Evolutionary conservation across 64 coral and sea anemone species (phyloP), one percentile per base, ranked within the genome.

Genomic region (Anthopleura sola): DNA sequence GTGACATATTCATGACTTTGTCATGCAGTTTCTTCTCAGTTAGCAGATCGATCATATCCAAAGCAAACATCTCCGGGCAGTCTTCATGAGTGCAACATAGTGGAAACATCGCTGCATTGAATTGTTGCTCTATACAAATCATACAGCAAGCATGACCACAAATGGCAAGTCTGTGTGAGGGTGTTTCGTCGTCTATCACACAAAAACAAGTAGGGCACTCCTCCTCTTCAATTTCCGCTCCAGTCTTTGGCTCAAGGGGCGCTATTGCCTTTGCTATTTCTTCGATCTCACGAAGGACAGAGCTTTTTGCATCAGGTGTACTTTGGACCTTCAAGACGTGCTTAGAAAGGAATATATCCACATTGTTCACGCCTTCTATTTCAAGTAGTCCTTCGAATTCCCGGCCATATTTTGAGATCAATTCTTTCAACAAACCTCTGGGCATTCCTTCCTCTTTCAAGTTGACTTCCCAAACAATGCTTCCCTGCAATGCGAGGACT

Each of bases 111-210:
- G 69, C 49, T 55, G 93, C 87, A 28, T 89, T 88, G 9, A 95
- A 55, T 36, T 89, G 93, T 24, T 81, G 60, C 20, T 49, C 88
- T 34, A 89, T 79, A 31, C 93, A 95, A 21, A 37, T 82, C 85
- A 49, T 82, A 36, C 91, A 85, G 53, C 77, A 95, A 36, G 48
- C 90, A 84, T 95, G 93, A 1, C 90, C 90, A 84, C 93, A 95
- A 34, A 84, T 87, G 11, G 87, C 86, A 68, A 95, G 82, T 82
- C 90, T 84, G 36, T 95, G 92, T 2, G 55, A 62, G 16, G 58
- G 21, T 26, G 58, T 62, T 26, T 26, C 18, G 1, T 37, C 28
- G 3, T 92, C 90, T 26, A 91, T 60, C 32, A 92, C 86, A 81
- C 83, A 83, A 19, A 92, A 55, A 82, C 93, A 95, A 75, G 88